phyloP scores from a whole-genome alignment of 2,113 vertebrate species.

The Pseudorhombus dupliciocellatus region DNA sequence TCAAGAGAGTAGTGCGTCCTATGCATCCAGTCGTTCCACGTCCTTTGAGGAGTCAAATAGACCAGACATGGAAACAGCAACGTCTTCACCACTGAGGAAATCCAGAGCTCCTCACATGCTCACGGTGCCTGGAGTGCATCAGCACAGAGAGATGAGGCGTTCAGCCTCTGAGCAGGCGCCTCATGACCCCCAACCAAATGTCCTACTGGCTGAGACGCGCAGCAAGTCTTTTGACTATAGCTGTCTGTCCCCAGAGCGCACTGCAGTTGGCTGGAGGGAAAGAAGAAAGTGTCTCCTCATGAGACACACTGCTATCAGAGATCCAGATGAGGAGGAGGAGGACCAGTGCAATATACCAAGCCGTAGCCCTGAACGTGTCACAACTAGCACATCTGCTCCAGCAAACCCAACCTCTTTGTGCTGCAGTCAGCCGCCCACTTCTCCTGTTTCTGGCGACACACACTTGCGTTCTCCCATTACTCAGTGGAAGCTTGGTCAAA shows the following conservation, averaged over 20 bases:
- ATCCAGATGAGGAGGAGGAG: slow-evolving; percentile 76
- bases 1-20: slow-evolving; percentile 89
- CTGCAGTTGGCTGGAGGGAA: slow-evolving; percentile 82
- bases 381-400: slow-evolving; percentile 41
- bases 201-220: slow-evolving; percentile 86
- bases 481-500: slow-evolving; percentile 66
- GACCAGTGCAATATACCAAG: slow-evolving; percentile 27
- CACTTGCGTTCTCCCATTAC: slow-evolving; percentile 33
- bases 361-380: slow-evolving; percentile 41
- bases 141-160: slow-evolving; percentile 90
- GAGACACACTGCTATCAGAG: slow-evolving; percentile 80
- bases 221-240: slow-evolving; percentile 97
- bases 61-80: slow-evolving; percentile 66
- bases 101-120: slow-evolving; percentile 87
- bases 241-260: slow-evolving; percentile 86
- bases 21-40: slow-evolving; percentile 84
- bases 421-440: slow-evolving; percentile 37
- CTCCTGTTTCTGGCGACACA: slow-evolving; percentile 43
- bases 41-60: slow-evolving; percentile 89
- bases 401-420: slow-evolving; percentile 38
- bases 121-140: slow-evolving; percentile 86
- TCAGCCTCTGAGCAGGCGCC: slow-evolving; percentile 94
- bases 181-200: slow-evolving; percentile 81
- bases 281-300: slow-evolving; percentile 92
- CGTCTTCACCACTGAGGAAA: slow-evolving; percentile 73